Evolutionary conservation across 2,797 vertebrate genomes (phyloP).

Genomic region (Sebastes vulpes): DNA sequence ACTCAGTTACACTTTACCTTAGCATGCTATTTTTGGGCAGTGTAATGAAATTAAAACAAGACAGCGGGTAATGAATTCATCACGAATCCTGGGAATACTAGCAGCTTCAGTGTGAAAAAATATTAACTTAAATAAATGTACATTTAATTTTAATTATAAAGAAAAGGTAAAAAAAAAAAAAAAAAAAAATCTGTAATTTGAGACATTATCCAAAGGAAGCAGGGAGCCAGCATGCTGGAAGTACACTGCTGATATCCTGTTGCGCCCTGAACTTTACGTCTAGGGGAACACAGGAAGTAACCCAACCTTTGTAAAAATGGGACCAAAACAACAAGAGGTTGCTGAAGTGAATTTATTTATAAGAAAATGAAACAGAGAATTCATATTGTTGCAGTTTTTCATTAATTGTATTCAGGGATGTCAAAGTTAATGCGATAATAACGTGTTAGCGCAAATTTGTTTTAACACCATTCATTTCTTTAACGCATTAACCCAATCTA

Average conservation of each 20-base stretch:
- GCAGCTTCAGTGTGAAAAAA: not conserved
- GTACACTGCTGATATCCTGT: not conserved
- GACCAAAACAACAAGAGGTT: not conserved
- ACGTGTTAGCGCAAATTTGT: no score
- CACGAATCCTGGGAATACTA: not conserved
- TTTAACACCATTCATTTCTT: no score
- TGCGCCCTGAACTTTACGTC: not conserved
- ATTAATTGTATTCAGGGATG: not conserved
- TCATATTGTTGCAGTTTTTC: not conserved
- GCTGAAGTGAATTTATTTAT: not conserved
- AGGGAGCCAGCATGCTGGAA: not conserved
- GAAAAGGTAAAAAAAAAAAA: not conserved
- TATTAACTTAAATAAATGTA: not conserved
- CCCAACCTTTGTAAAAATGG: not conserved
- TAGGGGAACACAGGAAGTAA: not conserved
- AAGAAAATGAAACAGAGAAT: not conserved
- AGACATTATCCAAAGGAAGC: not conserved
- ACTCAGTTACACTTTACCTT: not conserved
- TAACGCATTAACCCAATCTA: no score
- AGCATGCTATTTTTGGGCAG: not conserved
- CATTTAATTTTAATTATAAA: not conserved
- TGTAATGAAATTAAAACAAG: not conserved
- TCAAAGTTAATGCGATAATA: no score
- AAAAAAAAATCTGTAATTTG: not conserved
- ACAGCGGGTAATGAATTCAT: conserved; percentile 1